phyloP scores from a whole-genome alignment of 1,140 invertebrate species.

The Artemia franciscana region DNA sequence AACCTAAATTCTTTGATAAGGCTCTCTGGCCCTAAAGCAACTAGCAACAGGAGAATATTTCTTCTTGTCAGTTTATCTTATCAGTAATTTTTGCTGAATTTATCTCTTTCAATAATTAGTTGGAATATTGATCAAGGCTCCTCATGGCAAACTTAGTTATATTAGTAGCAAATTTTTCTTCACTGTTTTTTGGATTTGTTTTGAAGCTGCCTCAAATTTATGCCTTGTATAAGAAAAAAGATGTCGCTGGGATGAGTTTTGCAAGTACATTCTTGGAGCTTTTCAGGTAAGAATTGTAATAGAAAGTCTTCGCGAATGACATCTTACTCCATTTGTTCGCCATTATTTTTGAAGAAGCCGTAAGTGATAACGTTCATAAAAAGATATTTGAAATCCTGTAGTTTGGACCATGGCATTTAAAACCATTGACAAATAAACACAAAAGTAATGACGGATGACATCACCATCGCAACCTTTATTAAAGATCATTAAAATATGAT shows the following conservation, averaged over 20 bases:
- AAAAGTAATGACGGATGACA: background rate
- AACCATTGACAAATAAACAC: background rate
- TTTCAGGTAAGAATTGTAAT: constrained; percentile 12
- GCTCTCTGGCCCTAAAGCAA: too few species aligned
- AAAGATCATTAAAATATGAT: too few species aligned
- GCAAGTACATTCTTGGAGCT: constrained; percentile 13
- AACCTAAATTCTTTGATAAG: too few species aligned
- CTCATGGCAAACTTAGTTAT: constrained; percentile 1
- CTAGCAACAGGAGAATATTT: too few species aligned
- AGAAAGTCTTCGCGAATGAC: background rate
- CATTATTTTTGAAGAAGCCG: background rate
- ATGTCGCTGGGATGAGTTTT: constrained; percentile 12
- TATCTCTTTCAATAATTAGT: constrained; percentile 6
- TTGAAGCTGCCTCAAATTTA: constrained; percentile 14
- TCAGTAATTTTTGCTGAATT: background rate
- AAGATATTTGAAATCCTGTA: background rate
- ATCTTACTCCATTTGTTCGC: background rate
- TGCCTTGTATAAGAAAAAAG: constrained; percentile 9
- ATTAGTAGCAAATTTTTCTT: constrained; percentile 11
- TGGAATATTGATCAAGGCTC: background rate
- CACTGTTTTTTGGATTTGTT: constrained; percentile 12
- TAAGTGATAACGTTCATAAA: background rate
- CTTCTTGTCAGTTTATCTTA: background rate
- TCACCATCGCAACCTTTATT: too few species aligned
- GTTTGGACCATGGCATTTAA: background rate